Conservation (phyloP, 2,113 vertebrate genomes). For the Strix aluco region DNA sequence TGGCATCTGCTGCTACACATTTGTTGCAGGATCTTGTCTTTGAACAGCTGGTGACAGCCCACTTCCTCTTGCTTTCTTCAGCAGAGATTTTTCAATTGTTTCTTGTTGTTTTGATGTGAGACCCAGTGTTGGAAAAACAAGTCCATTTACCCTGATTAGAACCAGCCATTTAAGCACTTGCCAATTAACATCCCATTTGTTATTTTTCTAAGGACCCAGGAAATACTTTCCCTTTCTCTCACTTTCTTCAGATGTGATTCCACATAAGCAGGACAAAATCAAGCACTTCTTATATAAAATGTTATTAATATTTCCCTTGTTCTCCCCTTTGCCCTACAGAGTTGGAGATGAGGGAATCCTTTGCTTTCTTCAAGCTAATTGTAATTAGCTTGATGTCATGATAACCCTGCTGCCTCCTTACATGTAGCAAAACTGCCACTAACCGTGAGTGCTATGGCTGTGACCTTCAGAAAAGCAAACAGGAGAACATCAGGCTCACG, state of each 20-base stretch:
- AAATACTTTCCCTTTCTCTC: not conserved
- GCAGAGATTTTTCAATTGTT: conserved; percentile 40
- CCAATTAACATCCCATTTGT: conserved; percentile 23
- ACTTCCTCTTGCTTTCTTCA: conserved; percentile 51
- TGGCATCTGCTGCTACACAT: conserved; percentile 35
- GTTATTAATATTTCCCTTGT: not conserved
- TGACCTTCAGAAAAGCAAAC: not conserved
- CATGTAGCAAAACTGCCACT: not conserved
- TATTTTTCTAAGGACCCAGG: not conserved
- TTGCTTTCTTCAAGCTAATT: not conserved
- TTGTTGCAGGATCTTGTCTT: conserved; percentile 47
- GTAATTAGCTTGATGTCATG: not conserved
- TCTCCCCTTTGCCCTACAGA: not conserved
- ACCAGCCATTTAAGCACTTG: conserved; percentile 29
- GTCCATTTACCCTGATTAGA: conserved; percentile 37
- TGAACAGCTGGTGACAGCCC: conserved; percentile 58
- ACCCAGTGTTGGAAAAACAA: conserved; percentile 64
- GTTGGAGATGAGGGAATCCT: not conserved
- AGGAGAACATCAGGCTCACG: not conserved
- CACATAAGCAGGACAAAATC: not conserved
- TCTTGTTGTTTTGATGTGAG: conserved; percentile 50
- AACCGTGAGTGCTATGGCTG: not conserved
- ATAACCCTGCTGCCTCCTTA: not conserved
- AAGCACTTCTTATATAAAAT: not conserved
- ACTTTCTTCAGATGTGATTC: not conserved